phyloP scores from a whole-genome alignment of 1,140 invertebrate genomes.

The Littorina saxatilis region DNA sequence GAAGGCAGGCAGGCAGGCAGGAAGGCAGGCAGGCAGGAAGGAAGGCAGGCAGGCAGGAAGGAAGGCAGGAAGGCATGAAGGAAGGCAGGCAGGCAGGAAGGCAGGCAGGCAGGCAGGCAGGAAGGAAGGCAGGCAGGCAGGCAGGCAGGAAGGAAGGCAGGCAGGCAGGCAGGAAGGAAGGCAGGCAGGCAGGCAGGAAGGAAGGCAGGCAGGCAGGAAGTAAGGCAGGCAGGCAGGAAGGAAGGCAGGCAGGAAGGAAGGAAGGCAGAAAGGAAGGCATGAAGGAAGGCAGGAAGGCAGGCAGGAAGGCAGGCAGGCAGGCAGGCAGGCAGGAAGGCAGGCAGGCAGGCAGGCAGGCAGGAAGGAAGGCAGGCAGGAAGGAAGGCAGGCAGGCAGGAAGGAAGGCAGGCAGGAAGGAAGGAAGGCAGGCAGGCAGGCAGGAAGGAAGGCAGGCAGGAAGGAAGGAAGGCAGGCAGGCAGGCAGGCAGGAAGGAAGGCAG shows the following conservation, averaged over 20 bases:
- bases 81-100: background rate
- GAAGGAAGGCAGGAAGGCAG: too few species aligned
- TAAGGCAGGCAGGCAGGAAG: constrained; percentile 47
- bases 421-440: background rate
- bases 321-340: constrained; percentile 28
- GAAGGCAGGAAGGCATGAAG: background rate
- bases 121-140: too few species aligned
- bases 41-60: background rate
- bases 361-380: constrained; percentile 40
- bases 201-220: constrained; percentile 44
- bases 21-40: background rate
- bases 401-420: background rate
- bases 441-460: background rate
- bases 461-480: background rate
- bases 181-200: constrained; percentile 48
- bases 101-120: too few species aligned
- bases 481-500: background rate
- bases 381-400: constrained; percentile 34
- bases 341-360: constrained; percentile 26
- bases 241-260: constrained; percentile 37
- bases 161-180: constrained; percentile 3
- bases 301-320: background rate
- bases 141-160: too few species aligned
- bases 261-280: background rate
- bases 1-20: background rate